Percentiles rank a stretch among this genome's conserved stretches.
These are phyloP conservation scores for Nannospalax galili DNA, from an alignment of 2,113 vertebrate genomes.

Conservation along the genomic window DNA sequence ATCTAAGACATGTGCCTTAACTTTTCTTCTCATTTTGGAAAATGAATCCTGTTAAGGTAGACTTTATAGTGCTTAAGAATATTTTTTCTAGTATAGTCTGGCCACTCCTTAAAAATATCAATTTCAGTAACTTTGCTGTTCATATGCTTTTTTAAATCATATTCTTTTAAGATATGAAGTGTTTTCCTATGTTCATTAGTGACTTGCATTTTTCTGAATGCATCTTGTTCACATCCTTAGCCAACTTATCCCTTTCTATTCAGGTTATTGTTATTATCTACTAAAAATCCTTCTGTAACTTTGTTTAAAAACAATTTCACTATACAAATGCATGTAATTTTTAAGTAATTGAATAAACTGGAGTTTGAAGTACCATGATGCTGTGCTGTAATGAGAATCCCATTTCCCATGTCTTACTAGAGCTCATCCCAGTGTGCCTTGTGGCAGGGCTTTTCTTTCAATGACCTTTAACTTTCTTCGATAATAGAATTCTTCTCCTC, in stretches of 20 bases:
- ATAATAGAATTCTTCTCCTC: not conserved
- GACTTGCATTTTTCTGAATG: not conserved
- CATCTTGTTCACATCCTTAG: not conserved
- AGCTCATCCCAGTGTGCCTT: not conserved
- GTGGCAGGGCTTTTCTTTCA: not conserved
- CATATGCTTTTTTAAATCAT: too few species aligned
- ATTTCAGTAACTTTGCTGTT: slow-evolving; percentile 27
- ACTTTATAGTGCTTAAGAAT: not conserved
- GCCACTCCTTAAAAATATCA: not conserved
- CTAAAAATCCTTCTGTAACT: not conserved
- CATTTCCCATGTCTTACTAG: not conserved
- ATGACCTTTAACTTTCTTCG: not conserved
- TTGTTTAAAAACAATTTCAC: not conserved
- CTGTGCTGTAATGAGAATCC: not conserved
- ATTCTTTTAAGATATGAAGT: not conserved
- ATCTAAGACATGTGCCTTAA: not conserved
- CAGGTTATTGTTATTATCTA: not conserved
- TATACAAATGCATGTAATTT: not conserved
- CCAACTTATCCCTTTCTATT: not conserved
- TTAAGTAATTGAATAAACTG: not conserved
- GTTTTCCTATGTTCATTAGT: not conserved
- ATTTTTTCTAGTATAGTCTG: not conserved
- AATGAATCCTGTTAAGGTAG: not conserved
- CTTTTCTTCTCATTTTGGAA: not conserved
- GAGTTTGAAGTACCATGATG: not conserved